Conservation (phyloP, 2,888 invertebrate species). For the Glaucopsyche alexis region DNA sequence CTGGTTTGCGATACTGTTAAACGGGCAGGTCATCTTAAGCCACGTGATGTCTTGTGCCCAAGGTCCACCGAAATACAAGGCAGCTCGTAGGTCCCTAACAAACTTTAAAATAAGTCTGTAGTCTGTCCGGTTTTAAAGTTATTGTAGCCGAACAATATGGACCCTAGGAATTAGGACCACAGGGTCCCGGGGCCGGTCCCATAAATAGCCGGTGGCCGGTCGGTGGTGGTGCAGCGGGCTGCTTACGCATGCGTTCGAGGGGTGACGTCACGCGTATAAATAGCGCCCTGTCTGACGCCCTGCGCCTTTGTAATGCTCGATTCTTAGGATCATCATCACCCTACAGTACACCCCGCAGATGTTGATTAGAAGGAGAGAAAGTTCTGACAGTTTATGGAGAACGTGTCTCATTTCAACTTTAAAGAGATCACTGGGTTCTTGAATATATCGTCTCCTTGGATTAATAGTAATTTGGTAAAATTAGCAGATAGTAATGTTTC, state of each 20-base stretch:
- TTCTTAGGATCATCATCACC: background rate
- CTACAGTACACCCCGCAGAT: background rate
- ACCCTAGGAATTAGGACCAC: background rate
- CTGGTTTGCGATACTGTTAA: background rate
- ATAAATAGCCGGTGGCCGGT: constrained; percentile 16
- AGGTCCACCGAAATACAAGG: too few relatives aligned
- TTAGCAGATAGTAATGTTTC: background rate
- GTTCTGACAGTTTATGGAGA: background rate
- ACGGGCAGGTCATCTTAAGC: too few relatives aligned
- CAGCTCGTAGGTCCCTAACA: background rate
- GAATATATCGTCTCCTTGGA: too few relatives aligned
- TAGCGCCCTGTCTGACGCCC: constrained; percentile 18
- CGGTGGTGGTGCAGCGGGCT: constrained; percentile 16
- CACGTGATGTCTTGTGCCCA: too few relatives aligned
- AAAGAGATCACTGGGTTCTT: too few relatives aligned
- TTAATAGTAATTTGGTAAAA: background rate
- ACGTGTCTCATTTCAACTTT: background rate
- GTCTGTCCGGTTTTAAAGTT: background rate
- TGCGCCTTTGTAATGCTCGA: constrained; percentile 8
- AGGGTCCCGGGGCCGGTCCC: background rate
- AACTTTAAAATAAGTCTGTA: background rate
- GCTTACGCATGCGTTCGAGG: constrained; percentile 9
- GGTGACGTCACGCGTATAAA: constrained; percentile 22
- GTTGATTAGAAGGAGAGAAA: background rate
- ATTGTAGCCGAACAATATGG: background rate